phyloP scores from a whole-genome alignment of 2,797 vertebrate genomes.

The Coregonus suidteri region DNA sequence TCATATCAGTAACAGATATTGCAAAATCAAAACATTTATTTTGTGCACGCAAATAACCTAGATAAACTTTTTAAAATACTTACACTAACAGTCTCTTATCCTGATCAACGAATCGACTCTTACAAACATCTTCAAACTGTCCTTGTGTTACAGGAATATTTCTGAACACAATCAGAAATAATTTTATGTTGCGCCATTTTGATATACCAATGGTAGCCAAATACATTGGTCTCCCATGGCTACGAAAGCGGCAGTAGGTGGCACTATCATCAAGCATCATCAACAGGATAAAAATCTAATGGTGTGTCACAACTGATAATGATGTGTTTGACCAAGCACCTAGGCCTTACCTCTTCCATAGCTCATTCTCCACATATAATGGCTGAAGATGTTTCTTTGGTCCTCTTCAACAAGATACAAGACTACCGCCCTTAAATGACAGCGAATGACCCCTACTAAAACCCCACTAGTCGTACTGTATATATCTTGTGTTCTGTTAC shows the following conservation, averaged over 20 bases:
- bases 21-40: background rate
- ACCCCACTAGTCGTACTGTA: background rate
- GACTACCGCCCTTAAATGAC: constrained; percentile 83
- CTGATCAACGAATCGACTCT: constrained; percentile 78
- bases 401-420: constrained; percentile 86
- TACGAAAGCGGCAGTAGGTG: background rate
- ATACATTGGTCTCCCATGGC: background rate
- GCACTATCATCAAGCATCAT: background rate
- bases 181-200: background rate
- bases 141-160: constrained; percentile 83
- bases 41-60: background rate
- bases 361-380: constrained; percentile 87
- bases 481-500: background rate
- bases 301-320: background rate
- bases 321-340: background rate
- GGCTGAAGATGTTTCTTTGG: constrained; percentile 92
- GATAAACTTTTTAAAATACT: constrained; percentile 55
- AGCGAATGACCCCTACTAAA: constrained; percentile 9
- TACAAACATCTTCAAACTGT: constrained; percentile 81
- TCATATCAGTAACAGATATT: background rate
- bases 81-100: constrained; percentile 86
- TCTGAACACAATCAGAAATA: constrained; percentile 63
- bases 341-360: constrained; percentile 84
- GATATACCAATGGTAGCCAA: background rate
- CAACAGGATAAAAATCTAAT: background rate